phyloP scores from a whole-genome alignment of 1,140 invertebrate species.

The Drosophila sproati region DNA sequence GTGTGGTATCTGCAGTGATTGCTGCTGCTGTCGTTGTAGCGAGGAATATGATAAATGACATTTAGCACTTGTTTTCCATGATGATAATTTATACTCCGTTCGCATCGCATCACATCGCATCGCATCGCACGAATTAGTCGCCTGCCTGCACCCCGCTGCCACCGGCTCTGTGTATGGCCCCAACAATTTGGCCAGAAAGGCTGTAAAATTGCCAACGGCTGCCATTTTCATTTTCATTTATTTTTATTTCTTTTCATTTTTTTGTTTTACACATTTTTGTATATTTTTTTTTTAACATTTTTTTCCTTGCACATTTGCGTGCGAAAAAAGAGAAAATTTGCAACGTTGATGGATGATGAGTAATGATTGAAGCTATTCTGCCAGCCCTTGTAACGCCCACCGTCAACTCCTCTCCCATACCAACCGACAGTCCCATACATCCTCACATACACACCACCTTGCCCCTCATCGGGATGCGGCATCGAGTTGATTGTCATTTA shows the following conservation, averaged over 20 bases:
- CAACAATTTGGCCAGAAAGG: slow-evolving; percentile 48
- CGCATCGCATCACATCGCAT: slow-evolving; percentile 44
- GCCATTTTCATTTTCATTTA: slow-evolving; percentile 79
- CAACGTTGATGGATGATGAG: slow-evolving; percentile 83
- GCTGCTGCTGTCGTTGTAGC: slow-evolving; percentile 58
- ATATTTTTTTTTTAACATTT: slow-evolving; percentile 46
- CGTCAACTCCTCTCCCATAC: neutral
- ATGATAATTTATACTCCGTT: slow-evolving; percentile 82
- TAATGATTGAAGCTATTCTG: slow-evolving; percentile 81
- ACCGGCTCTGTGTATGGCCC: too few relatives aligned
- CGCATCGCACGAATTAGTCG: slow-evolving; percentile 69
- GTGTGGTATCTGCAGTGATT: slow-evolving; percentile 39
- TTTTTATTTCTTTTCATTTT: slow-evolving; percentile 52
- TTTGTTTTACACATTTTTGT: slow-evolving; percentile 48
- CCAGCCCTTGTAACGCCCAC: slow-evolving; percentile 38
- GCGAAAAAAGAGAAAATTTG: slow-evolving; percentile 67
- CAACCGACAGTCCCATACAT: too few relatives aligned
- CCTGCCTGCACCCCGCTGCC: slow-evolving; percentile 3
- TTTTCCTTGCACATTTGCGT: slow-evolving; percentile 75
- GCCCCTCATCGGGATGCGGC: neutral
- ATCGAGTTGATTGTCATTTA: slow-evolving; percentile 71
- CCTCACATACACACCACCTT: neutral
- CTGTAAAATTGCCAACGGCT: slow-evolving; percentile 62
- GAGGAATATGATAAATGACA: slow-evolving; percentile 82
- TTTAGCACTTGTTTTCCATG: slow-evolving; percentile 82